A percentile compares a stretch with the other conserved stretches of the same genome.
phyloP scores from a whole-genome alignment of 2,113 vertebrate genomes.

The Motacilla tschutschensis region DNA sequence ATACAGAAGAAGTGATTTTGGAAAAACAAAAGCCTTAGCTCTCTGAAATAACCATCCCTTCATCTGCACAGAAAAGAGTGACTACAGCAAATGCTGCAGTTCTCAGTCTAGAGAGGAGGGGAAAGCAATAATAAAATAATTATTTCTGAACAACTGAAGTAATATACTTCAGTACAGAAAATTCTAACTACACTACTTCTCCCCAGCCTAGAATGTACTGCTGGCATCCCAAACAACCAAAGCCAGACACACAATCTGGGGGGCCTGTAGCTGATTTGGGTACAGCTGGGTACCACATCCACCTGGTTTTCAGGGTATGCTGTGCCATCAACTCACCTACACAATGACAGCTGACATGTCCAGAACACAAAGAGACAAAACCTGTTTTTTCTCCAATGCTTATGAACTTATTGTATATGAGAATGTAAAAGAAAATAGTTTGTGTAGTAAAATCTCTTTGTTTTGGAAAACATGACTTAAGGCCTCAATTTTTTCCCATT shows the following conservation, averaged over 20 bases:
- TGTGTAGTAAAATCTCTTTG: not conserved
- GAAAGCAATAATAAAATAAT: not conserved
- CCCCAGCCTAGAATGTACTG: not conserved
- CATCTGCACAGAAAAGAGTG: not conserved
- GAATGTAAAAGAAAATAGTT: not conserved
- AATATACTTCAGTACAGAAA: not conserved
- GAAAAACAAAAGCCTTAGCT: not conserved
- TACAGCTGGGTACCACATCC: not conserved
- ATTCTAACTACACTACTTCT: not conserved
- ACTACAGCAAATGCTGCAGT: not conserved
- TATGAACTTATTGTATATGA: not conserved
- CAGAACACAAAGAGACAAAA: not conserved
- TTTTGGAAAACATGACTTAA: not conserved
- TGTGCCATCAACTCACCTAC: not conserved
- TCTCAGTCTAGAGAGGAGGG: not conserved
- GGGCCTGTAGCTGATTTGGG: not conserved
- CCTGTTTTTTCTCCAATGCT: not conserved
- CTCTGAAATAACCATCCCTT: not conserved
- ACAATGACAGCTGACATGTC: accelerated
- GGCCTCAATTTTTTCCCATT: not conserved
- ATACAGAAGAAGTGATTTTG: not conserved
- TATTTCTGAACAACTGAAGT: not conserved
- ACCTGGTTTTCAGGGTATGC: not conserved
- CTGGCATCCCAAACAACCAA: not conserved
- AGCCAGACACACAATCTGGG: not conserved